phyloP scores from a whole-genome alignment of 1,140 invertebrate genomes.

The Myzus persicae region DNA sequence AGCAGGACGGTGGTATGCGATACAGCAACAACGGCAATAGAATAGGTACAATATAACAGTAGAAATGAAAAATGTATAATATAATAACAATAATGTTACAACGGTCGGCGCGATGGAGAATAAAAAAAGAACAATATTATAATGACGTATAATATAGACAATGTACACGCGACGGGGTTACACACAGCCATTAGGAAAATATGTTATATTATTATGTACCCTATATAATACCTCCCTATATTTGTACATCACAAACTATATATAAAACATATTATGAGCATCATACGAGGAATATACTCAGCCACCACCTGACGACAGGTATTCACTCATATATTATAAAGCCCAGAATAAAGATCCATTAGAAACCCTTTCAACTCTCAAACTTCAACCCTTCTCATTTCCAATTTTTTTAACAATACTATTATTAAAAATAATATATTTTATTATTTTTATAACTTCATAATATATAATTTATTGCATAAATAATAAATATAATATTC shows the following conservation, averaged over 20 bases:
- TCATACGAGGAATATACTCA: neutral
- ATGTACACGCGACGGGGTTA: neutral
- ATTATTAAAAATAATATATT: too few relatives aligned
- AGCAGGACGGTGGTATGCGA: neutral
- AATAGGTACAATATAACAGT: neutral
- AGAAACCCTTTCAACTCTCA: neutral
- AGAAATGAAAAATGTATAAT: neutral
- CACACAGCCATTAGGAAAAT: neutral
- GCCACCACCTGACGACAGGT: neutral
- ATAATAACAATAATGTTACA: neutral
- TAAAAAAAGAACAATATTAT: neutral
- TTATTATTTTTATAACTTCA: too few relatives aligned
- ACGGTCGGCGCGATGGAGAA: neutral
- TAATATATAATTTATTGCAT: too few relatives aligned
- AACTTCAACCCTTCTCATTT: neutral
- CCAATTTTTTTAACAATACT: too few relatives aligned
- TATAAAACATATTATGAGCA: neutral
- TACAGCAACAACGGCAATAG: neutral
- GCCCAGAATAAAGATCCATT: neutral
- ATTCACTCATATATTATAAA: neutral
- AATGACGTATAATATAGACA: neutral
- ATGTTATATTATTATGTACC: neutral
- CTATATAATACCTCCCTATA: neutral
- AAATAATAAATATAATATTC: too few relatives aligned
- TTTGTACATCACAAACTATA: neutral